Evolutionary conservation across 2,888 invertebrate species (phyloP), one percentile per base, ranked within the genome.

Genomic region (Caradrina kadenii): DNA sequence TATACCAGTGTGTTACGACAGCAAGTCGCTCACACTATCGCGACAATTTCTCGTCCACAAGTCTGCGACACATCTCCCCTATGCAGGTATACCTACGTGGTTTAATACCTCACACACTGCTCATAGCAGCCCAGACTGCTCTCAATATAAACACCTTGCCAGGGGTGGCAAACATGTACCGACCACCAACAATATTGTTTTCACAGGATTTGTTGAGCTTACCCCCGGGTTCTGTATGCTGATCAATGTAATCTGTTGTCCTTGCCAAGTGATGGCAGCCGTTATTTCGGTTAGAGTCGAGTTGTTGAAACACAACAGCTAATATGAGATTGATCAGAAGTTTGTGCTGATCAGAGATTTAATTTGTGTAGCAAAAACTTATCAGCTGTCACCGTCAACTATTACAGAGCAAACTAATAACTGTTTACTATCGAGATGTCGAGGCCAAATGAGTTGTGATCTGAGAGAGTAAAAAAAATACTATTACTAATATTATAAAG

Each of bases 71-170:
- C 13, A 60, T 35, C 35, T 26, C 74, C 39, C 15, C 8, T 2
- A 45, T 21, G 62, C 56, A 64, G 56, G 19, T 65, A 59, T 35
- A 42, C 22, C 0, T 39, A 4, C 35, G 19, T 8, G 35, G 35
- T 21, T 73, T 73, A 74, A 66, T 73, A 73, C 61, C 50, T 7
- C 55, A 56, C 39, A 39, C 35, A 59, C 39, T 15, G 42, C 65
- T 58, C 45, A 31, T 8, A 22, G 22, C 26, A 42, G 65, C 39
- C 42, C 31, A 56, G 11, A 5, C n/a, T 19, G n/a, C 7, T 59
- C 58, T 22, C 66, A 62, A 61, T 56, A 22, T 35, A 48, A 48
- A 55, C 26, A 61, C 50, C 35, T 55, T 10, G 39, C 13, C 72
- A 67, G 75, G 68, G 75, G 45, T 67, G 31, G 6, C 42, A 42